Evolutionary conservation across 2,797 vertebrate species (phyloP), one percentile per base, ranked within the genome.

Genomic region (Tinamus major): DNA sequence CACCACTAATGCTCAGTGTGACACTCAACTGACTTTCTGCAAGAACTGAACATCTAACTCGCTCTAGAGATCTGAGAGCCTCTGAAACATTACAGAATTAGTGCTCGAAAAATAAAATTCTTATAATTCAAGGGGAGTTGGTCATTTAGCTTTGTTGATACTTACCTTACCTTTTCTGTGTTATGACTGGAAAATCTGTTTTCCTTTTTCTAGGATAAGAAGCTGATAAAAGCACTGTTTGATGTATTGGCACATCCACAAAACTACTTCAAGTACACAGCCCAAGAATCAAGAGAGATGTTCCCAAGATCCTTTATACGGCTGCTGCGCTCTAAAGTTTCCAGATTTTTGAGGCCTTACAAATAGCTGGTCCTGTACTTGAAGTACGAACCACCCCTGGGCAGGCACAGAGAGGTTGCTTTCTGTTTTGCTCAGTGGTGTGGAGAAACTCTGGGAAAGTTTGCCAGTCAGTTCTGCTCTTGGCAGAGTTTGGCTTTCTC

Each of bases 241-340:
- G 99, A 99, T 1, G 99, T 99, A 67, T 96, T 99, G 97, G 99
- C 99, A 4, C 99, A 99, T 95, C 99, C 99, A 20, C 99, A 99
- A 97, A 99, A 99, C 97, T 99, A 99, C 97, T 99, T 99, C 97
- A 99, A 99, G 97, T 99, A 99, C 96, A 99, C 99, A 29, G 99
- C 99, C 65, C 99, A 99, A 88, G 99, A 99, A 95, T 99, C 99
- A 29, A 98, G 99, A 96, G 99, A 99, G 97, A 99, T 99, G 99
- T 99, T 99, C 96, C 99, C 99, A 21, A 99, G 99, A 96, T 99
- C 99, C 55, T 99, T 99, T 97, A 99, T 99, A 91, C 98, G 98
- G 85, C 98, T 99, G 92, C 97, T 99, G 69, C 99, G 99, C 65
- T 99, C 99, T 87, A 99, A 99, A 98, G 99, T 99, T 89, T 98